Evolutionary conservation across 2,113 vertebrate genomes (phyloP), one percentile per base, ranked within the genome.

Genomic region (Hemichromis elongatus): DNA sequence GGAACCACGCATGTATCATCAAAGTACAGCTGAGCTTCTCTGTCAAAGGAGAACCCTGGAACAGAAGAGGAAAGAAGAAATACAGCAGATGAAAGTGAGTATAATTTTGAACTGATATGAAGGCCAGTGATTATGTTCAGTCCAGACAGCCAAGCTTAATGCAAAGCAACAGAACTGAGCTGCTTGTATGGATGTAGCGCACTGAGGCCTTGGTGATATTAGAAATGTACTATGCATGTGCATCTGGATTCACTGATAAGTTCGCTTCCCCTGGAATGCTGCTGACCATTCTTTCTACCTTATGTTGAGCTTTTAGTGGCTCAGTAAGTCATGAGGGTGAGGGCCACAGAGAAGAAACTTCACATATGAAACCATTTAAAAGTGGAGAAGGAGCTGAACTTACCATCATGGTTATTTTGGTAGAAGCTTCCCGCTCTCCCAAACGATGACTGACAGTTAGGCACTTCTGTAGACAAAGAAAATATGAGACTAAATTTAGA

Each of bases 1-100:
- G 98, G 98, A 79, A 99, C 98, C 78, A 99, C 98, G 0, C 98
- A 99, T 0, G 98, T 97, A 56, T 99, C 98, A 11, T 99, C 98
- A 5, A 97, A 98, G 94, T 98, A 99, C 81, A 99, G 90, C 85
- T 97, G 96, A 86, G 97, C 91, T 77, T 99, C 98, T 95, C 97
- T 96, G 85, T 99, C 98, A 54, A 97, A 99, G 1, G 97, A 92
- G 93, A 98, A 99, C 83, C 96, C 98, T 99, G 91, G 0, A 78
- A 90, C 6, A 6, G 45, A 59, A 86, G 18, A 42, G 21, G 68
- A 52, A 59, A 7, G 54, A 55, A 11, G 6, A 63, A 4, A 57
- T 2, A 13, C 8, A 37, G 18, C 3, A 30, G 61, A 66, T 13
- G 30, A 61, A 30, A 16, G 35, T 7, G 59, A 63, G 45, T 7